phyloP scores from a whole-genome alignment of 2,888 invertebrate genomes.

The Andricus curvator region DNA sequence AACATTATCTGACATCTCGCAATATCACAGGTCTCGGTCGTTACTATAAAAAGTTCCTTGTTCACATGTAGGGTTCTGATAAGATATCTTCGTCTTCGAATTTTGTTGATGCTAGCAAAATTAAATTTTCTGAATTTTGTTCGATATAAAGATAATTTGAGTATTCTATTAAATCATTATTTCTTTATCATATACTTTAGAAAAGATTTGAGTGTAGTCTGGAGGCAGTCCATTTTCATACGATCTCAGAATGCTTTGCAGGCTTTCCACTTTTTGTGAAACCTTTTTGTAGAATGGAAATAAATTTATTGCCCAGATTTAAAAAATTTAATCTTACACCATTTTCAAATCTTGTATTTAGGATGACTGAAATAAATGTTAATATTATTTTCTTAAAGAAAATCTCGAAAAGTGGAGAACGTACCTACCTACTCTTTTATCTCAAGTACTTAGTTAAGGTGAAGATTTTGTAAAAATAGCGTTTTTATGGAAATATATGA shows the following conservation, averaged over 20 bases:
- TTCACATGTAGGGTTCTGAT: background rate
- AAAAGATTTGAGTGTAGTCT: background rate
- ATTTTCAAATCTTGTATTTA: no score
- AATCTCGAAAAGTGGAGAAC: background rate
- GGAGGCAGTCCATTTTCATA: background rate
- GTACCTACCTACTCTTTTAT: background rate
- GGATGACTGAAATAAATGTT: background rate
- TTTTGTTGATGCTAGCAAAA: background rate
- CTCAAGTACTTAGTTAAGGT: background rate
- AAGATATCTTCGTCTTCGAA: background rate
- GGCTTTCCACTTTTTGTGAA: background rate
- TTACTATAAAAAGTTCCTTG: conserved; percentile 33
- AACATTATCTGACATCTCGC: conserved; percentile 29
- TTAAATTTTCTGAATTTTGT: background rate
- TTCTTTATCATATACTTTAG: background rate
- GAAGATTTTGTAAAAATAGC: background rate
- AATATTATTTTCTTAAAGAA: background rate
- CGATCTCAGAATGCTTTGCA: background rate
- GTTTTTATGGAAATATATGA: conserved; percentile 18
- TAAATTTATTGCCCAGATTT: no score
- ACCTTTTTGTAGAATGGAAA: no score
- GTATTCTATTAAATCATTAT: background rate
- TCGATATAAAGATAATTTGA: background rate
- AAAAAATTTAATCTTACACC: no score
- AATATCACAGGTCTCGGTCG: conserved; percentile 18